A percentile compares a stretch with the other conserved stretches of the same genome.
Conservation (phyloP, 2,797 vertebrate species). For the Natrix natrix region DNA sequence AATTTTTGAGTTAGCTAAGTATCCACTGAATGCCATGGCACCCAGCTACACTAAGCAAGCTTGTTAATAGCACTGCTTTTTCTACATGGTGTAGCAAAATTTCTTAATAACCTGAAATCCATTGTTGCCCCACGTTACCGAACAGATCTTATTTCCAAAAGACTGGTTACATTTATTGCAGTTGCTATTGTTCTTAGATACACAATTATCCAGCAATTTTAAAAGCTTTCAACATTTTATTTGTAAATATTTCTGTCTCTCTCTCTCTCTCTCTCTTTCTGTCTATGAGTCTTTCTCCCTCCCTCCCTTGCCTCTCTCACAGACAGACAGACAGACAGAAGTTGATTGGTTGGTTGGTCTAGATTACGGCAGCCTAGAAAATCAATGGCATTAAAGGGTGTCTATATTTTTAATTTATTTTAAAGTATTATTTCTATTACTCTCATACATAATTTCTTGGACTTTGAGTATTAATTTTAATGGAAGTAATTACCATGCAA, state of each 20-base stretch:
- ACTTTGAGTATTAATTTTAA: constrained; percentile 60
- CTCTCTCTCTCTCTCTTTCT: not conserved
- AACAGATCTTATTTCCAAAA: not conserved
- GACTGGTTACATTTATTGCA: not conserved
- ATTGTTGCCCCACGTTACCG: not conserved
- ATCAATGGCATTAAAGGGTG: not conserved
- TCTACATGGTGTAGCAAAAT: not conserved
- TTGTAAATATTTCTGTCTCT: not conserved
- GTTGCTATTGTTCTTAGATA: not conserved
- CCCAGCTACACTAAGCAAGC: not conserved
- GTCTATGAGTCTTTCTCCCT: too few species aligned
- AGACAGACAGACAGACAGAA: not conserved
- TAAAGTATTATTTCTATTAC: not conserved
- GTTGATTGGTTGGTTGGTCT: constrained; percentile 14
- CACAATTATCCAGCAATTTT: not conserved
- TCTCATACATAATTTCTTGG: constrained; percentile 34
- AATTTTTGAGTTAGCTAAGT: not conserved
- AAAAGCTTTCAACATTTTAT: not conserved
- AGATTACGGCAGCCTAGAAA: constrained; percentile 26
- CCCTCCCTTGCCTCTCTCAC: too few species aligned
- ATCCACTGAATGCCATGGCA: not conserved
- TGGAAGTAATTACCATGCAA: constrained; percentile 58
- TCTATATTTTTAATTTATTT: not conserved
- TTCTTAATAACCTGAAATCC: not conserved
- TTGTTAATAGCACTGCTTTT: not conserved